Conservation (phyloP, 2,888 invertebrate species). For the Parascotia fuliginaria region DNA sequence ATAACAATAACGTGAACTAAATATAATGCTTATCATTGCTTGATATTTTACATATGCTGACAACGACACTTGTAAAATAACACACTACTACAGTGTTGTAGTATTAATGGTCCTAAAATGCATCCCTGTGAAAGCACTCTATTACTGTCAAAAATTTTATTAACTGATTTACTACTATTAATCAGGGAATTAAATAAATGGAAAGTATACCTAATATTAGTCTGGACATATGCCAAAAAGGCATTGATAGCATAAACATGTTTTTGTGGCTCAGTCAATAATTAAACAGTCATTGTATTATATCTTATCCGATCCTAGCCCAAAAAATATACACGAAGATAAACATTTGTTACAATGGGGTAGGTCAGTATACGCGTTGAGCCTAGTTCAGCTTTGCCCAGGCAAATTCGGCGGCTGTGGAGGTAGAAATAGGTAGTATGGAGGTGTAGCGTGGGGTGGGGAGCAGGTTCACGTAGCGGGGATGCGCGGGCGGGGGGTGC, state of each 20-base stretch:
- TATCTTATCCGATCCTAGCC: constrained; percentile 33
- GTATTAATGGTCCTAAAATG: background rate
- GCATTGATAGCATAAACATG: constrained; percentile 24
- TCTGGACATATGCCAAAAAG: constrained; percentile 25
- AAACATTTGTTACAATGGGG: constrained; percentile 36
- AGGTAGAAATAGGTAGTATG: constrained; percentile 69
- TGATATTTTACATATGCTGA: background rate
- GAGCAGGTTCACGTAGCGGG: constrained; percentile 44
- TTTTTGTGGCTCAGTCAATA: constrained; percentile 2
- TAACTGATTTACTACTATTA: background rate
- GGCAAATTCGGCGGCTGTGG: constrained; percentile 63
- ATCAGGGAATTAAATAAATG: constrained; percentile 4
- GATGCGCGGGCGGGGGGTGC: constrained; percentile 59
- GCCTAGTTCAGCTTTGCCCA: constrained; percentile 56
- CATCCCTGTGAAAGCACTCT: background rate
- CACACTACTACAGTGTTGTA: background rate
- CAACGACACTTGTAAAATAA: background rate
- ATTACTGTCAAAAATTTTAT: background rate
- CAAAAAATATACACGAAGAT: constrained; percentile 7
- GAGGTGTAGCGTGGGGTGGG: constrained; percentile 41
- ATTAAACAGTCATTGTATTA: constrained; percentile 2
- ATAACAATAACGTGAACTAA: too few relatives aligned
- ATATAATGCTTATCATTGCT: too few relatives aligned
- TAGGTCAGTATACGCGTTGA: constrained; percentile 63
- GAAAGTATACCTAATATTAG: constrained; percentile 15